A percentile compares a stretch with the other conserved stretches of the same genome.
phyloP scores from a whole-genome alignment of 2,797 vertebrate species.

The Bucorvus abyssinicus region DNA sequence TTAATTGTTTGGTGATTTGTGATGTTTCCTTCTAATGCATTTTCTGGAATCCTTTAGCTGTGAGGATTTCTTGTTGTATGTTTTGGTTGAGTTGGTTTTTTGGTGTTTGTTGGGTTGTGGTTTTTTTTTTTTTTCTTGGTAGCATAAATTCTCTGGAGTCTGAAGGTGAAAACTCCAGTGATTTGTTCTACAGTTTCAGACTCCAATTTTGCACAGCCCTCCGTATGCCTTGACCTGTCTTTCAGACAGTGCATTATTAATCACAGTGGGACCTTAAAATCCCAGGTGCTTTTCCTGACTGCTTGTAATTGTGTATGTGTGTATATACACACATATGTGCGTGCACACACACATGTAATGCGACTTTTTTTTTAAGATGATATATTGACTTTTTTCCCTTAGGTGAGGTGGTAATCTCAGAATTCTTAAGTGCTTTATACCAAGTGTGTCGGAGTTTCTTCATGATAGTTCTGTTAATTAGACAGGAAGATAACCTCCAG shows the following conservation, averaged over 20 bases:
- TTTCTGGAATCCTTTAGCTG: background rate
- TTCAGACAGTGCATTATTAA: background rate
- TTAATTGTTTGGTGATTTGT: background rate
- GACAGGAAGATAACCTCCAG: background rate
- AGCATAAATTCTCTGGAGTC: background rate
- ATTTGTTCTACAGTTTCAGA: background rate
- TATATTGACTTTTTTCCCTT: background rate
- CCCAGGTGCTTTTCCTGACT: background rate
- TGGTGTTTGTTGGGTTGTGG: too few species aligned
- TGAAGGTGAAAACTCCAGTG: background rate
- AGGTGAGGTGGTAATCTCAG: background rate
- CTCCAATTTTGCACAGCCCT: background rate
- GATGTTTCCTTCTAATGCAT: background rate
- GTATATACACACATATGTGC: fast-evolving
- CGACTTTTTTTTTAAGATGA: background rate
- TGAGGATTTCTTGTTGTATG: background rate
- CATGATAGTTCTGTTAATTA: background rate
- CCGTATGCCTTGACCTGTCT: background rate
- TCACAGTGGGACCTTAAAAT: background rate
- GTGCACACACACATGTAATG: fast-evolving
- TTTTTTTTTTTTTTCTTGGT: background rate
- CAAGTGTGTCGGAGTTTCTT: background rate
- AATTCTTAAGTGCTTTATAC: background rate
- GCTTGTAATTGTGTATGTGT: too few species aligned
- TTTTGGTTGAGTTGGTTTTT: too few species aligned